phyloP scores from a whole-genome alignment of 2,113 vertebrate genomes.

The Ptilonorhynchus violaceus region DNA sequence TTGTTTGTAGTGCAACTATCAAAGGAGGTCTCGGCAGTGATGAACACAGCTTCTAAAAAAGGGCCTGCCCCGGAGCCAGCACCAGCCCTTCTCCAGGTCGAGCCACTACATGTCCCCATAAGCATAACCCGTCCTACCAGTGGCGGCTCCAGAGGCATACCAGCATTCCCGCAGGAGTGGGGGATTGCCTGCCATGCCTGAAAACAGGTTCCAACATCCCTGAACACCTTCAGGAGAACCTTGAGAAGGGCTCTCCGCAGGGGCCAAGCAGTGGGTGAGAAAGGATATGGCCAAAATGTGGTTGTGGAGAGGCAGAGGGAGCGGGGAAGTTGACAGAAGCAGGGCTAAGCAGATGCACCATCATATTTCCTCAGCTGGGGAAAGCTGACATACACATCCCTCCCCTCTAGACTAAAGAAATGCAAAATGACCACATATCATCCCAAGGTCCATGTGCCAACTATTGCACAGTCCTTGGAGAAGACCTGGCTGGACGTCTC shows the following conservation, averaged over 20 bases:
- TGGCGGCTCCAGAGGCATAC: background rate
- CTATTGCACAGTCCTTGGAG: accelerated
- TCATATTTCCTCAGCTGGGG: accelerated
- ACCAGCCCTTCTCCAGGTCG: slow-evolving; percentile 1
- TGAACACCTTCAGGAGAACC: background rate
- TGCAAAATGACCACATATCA: background rate
- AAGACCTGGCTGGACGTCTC: background rate
- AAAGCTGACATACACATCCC: background rate
- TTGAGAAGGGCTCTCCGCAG: background rate
- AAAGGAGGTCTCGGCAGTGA: background rate
- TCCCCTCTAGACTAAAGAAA: background rate
- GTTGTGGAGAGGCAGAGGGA: background rate
- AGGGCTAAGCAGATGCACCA: background rate
- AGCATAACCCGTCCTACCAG: slow-evolving; percentile 1
- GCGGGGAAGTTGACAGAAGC: accelerated
- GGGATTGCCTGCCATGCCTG: background rate
- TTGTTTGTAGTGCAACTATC: slow-evolving; percentile 42
- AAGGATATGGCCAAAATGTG: background rate
- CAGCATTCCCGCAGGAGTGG: background rate
- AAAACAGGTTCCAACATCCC: background rate
- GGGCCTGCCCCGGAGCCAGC: background rate
- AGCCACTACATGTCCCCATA: slow-evolving; percentile 9
- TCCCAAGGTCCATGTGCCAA: background rate
- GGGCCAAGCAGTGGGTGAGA: accelerated
- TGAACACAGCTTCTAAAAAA: background rate